Evolutionary conservation across 2,888 invertebrate species (phyloP), one percentile per base, ranked within the genome.

Genomic region (Brassicogethes aeneus): DNA sequence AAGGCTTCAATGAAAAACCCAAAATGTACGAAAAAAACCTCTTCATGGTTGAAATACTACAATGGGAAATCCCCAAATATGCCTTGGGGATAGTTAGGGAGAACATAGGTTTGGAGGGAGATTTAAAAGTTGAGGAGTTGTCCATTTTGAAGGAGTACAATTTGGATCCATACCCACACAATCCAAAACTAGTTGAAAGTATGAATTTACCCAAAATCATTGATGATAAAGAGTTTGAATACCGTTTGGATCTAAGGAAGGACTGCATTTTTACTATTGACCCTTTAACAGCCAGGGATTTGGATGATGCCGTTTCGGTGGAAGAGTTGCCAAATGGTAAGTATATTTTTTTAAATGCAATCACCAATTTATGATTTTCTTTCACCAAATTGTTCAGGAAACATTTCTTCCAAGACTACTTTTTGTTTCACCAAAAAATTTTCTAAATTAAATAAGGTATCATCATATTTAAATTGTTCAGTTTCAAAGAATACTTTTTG

Each of bases 301-400:
- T 97, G 57, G 96, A 97, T 62, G 96, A 97, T 70, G 95, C 95
- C 1, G 69, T 97, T 7, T 93, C 92, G 8, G 85, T 88, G 53
- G 79, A 76, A 55, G 62, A 70, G 48, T 65, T 93, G 17, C 73
- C 75, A 2, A 83, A 86, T 66, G 86, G 83, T 3, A 79, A 80
- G 59, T 85, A 73, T n/a, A n/a, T n/a, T n/a, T n/a, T n/a, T n/a
- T n/a, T n/a, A n/a, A n/a, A n/a, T n/a, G n/a, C n/a, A n/a, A n/a
- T n/a, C n/a, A n/a, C n/a, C n/a, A n/a, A n/a, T n/a, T n/a, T n/a
- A n/a, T n/a, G n/a, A n/a, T n/a, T n/a, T n/a, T n/a, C n/a, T n/a
- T n/a, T n/a, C n/a, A n/a, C n/a, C n/a, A n/a, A n/a, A n/a, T n/a
- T n/a, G n/a, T n/a, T n/a, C n/a, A n/a, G n/a, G n/a, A n/a, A n/a